Conservation (phyloP, 2,113 vertebrate species). For the Syngnathus scovelli region DNA sequence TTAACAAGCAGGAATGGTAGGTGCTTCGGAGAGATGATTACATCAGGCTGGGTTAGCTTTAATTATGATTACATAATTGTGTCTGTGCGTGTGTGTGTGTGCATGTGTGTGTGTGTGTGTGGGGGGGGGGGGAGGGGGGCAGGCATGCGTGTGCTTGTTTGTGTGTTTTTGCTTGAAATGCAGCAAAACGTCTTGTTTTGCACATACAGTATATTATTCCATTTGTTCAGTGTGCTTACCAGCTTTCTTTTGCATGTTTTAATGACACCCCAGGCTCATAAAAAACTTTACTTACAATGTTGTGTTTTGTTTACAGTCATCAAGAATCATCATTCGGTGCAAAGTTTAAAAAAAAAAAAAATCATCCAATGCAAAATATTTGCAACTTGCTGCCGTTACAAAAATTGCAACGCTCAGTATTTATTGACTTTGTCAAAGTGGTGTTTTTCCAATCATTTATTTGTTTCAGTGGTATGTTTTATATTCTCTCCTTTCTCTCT, state of each 20-base stretch:
- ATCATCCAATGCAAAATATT: background rate
- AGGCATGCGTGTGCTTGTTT: background rate
- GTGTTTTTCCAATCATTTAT: background rate
- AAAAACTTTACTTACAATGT: background rate
- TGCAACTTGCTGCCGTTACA: background rate
- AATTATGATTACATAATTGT: background rate
- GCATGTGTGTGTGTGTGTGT: background rate
- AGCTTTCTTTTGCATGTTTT: background rate
- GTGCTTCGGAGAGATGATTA: background rate
- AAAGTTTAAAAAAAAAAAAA: background rate
- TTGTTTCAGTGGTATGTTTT: background rate
- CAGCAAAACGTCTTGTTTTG: background rate
- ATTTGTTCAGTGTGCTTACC: background rate
- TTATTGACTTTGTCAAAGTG: background rate
- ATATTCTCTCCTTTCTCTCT: background rate
- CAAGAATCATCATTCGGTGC: background rate
- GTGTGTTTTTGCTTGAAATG: background rate
- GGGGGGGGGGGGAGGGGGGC: too few species aligned
- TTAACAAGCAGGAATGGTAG: slow-evolving; percentile 14
- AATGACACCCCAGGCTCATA: background rate
- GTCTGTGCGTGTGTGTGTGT: background rate
- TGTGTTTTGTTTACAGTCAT: background rate
- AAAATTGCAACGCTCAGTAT: background rate
- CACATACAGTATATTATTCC: background rate
- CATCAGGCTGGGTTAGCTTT: background rate